phyloP scores from a whole-genome alignment of 2,113 vertebrate species.

The Climacteris rufus region DNA sequence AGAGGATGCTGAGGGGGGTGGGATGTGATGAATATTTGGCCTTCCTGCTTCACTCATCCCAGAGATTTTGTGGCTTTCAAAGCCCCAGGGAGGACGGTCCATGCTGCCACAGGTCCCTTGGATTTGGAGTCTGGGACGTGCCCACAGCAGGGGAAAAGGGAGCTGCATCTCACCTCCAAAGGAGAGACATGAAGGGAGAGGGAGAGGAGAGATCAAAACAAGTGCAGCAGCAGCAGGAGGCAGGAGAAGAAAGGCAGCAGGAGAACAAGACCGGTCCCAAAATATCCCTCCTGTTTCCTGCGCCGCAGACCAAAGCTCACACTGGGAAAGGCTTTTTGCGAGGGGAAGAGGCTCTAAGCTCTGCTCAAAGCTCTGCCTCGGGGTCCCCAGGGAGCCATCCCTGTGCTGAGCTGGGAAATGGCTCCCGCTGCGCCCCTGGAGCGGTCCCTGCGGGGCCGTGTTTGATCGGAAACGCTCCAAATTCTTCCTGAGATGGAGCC shows the following conservation, averaged over 20 bases:
- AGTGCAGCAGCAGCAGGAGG: neutral
- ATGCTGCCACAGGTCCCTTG: rapidly evolving
- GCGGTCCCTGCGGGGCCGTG: neutral
- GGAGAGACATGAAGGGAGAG: neutral
- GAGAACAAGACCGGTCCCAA: conserved; percentile 5
- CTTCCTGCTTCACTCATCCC: neutral
- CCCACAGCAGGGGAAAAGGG: neutral
- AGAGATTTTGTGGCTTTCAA: neutral
- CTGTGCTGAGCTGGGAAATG: neutral
- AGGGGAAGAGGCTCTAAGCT: neutral
- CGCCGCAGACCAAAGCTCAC: neutral
- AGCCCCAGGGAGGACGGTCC: neutral
- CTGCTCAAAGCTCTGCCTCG: neutral
- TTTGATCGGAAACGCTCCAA: neutral
- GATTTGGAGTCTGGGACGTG: neutral
- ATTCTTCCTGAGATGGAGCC: neutral
- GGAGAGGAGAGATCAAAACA: conserved; percentile 29
- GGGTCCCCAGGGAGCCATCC: neutral
- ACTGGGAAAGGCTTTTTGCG: neutral
- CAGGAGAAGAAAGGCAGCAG: neutral
- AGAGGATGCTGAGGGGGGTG: neutral
- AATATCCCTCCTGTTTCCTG: neutral
- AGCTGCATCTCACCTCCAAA: neutral
- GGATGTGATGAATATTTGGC: neutral
- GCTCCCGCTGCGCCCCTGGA: neutral